Evolutionary conservation across 2,113 vertebrate species (phyloP).

Genomic region (Andinoacara biseriatus): DNA sequence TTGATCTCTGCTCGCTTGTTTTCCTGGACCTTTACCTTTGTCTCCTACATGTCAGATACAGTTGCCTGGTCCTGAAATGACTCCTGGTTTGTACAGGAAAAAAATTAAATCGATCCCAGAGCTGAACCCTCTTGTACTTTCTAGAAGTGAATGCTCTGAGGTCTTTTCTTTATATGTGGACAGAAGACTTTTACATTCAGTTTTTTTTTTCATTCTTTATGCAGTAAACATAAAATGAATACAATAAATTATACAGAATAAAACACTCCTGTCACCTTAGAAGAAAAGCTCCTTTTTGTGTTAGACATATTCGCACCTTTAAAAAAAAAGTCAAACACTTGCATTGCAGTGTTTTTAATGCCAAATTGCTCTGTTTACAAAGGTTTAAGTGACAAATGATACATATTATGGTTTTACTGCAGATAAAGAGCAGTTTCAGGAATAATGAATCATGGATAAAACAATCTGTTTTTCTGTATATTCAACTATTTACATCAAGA

Average conservation of each 20-base stretch:
- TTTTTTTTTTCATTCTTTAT: not conserved
- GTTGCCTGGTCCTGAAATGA: not conserved
- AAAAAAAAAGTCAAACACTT: constrained; percentile 15
- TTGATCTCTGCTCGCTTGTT: not conserved
- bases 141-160: not conserved
- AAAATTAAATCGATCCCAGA: not conserved
- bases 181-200: not conserved
- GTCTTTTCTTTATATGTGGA: not conserved
- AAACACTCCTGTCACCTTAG: accelerated
- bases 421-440: constrained; percentile 1
- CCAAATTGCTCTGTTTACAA: constrained; percentile 39
- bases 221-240: not conserved
- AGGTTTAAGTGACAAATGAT: constrained; percentile 9
- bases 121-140: not conserved
- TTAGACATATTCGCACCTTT: not conserved
- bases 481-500: constrained; percentile 58
- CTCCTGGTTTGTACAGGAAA: not conserved
- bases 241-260: not conserved
- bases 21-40: not conserved
- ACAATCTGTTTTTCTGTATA: not conserved
- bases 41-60: not conserved
- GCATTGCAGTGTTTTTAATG: constrained; percentile 55
- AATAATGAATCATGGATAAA: constrained; percentile 1
- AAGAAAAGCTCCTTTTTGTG: not conserved
- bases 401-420: constrained; percentile 26